A percentile compares a stretch with the other conserved stretches of the same genome.
phyloP scores from a whole-genome alignment of 2,113 vertebrate genomes.

The Phalacrocorax carbo region DNA sequence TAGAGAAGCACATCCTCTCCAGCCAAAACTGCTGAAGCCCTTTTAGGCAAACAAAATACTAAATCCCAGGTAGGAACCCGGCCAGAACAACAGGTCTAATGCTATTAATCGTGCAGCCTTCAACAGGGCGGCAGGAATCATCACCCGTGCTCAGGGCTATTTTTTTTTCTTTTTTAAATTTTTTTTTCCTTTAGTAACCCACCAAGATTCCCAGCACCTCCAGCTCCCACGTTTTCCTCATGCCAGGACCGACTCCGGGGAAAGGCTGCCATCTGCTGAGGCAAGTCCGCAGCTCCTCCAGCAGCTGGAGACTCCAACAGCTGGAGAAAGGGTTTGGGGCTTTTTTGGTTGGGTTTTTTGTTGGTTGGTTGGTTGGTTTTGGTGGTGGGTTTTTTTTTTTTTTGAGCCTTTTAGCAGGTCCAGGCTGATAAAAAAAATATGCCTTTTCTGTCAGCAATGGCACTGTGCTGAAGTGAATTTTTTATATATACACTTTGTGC shows the following conservation, averaged over 20 bases:
- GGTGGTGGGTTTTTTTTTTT: too few species aligned
- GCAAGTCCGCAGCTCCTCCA: neutral
- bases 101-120: neutral
- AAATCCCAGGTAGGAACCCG: neutral
- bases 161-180: too few species aligned
- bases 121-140: neutral
- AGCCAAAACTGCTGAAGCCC: neutral
- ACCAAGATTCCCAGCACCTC: neutral
- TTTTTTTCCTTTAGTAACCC: neutral
- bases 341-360: neutral
- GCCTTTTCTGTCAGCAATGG: neutral
- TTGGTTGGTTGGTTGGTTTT: neutral
- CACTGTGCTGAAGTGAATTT: neutral
- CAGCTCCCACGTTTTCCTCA: neutral
- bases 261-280: slow-evolving; percentile 59
- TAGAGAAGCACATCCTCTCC: neutral
- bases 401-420: neutral
- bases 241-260: neutral
- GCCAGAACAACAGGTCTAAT: neutral
- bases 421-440: neutral
- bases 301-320: neutral
- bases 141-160: accelerated
- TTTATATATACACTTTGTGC: neutral
- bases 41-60: neutral
- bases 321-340: too few species aligned